Conservation (phyloP, 2,888 invertebrate species). For the Lathronympha strigana region DNA sequence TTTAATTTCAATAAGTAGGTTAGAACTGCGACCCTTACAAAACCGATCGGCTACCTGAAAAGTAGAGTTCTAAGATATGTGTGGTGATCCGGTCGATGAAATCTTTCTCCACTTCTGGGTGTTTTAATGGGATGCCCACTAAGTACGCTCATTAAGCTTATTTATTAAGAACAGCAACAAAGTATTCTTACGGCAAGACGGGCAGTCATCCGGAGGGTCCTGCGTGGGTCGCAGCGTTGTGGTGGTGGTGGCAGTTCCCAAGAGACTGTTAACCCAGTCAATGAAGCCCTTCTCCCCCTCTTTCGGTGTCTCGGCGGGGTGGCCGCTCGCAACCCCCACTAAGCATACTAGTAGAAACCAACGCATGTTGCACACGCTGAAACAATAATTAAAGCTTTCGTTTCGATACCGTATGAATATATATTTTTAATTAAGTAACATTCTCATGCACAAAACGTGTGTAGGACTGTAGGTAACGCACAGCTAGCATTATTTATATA, state of each 20-base stretch:
- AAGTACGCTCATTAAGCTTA: neutral
- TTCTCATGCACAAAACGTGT: too few relatives aligned
- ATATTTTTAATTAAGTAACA: too few relatives aligned
- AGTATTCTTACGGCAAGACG: slow-evolving; percentile 78
- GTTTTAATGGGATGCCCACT: neutral
- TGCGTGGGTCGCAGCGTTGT: slow-evolving; percentile 55
- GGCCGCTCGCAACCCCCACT: slow-evolving; percentile 52
- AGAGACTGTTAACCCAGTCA: slow-evolving; percentile 73
- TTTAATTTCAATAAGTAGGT: too few relatives aligned
- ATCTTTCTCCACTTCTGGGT: neutral
- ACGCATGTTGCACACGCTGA: slow-evolving; percentile 55
- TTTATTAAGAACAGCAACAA: neutral
- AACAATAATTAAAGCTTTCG: slow-evolving; percentile 12
- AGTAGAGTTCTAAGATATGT: too few relatives aligned
- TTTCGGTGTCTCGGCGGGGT: slow-evolving; percentile 47
- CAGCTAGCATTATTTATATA: too few relatives aligned
- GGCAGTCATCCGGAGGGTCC: slow-evolving; percentile 73
- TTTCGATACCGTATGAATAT: neutral
- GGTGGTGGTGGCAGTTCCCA: slow-evolving; percentile 61
- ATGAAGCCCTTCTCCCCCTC: slow-evolving; percentile 65
- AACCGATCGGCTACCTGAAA: too few relatives aligned
- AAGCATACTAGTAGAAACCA: slow-evolving; percentile 57
- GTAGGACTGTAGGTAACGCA: too few relatives aligned
- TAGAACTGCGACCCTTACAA: too few relatives aligned
- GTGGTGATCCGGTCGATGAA: too few relatives aligned